A percentile compares a stretch with the other conserved stretches of the same genome.
These are phyloP conservation scores for Campoletis raptor DNA, from an alignment of 2,888 invertebrate genomes.

Conservation along the genomic window DNA sequence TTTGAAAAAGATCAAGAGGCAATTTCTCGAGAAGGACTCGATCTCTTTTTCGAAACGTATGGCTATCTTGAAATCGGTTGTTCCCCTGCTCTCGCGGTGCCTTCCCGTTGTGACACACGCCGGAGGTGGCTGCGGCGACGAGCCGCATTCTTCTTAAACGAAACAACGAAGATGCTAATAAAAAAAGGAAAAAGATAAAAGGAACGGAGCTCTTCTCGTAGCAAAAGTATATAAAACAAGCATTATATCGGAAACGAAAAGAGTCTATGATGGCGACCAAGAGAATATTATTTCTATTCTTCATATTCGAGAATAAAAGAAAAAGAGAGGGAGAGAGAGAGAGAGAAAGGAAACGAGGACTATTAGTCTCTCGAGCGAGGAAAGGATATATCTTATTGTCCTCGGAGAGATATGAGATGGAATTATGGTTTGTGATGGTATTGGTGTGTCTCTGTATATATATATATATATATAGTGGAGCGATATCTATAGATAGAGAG, in stretches of 20 bases:
- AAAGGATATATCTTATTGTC: conserved; percentile 80
- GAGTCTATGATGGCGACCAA: conserved; percentile 14
- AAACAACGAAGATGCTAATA: background rate
- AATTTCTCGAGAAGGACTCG: conserved; percentile 40
- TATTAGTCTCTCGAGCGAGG: conserved; percentile 78
- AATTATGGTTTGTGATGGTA: conserved; percentile 70
- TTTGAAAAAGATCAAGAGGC: conserved; percentile 22
- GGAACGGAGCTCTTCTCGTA: too few relatives aligned
- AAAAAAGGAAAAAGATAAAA: background rate
- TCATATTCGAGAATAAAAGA: background rate
- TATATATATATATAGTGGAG: background rate
- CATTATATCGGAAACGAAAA: conserved; percentile 21
- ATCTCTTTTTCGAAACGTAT: conserved; percentile 51
- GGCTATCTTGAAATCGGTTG: conserved; percentile 52
- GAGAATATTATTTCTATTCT: conserved; percentile 59
- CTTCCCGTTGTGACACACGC: conserved; percentile 38
- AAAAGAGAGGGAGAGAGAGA: conserved; percentile 9
- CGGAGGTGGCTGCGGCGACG: background rate
- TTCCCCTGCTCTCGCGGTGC: conserved; percentile 18
- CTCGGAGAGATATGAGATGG: conserved; percentile 68
- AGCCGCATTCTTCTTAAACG: conserved; percentile 18
- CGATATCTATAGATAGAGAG: background rate
- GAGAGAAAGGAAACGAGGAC: conserved; percentile 61
- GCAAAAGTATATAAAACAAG: background rate
- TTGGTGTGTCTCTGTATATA: background rate